Base-by-base conservation (phyloP, 1,140 invertebrate genomes). In the Atta cephalotes region DNA sequence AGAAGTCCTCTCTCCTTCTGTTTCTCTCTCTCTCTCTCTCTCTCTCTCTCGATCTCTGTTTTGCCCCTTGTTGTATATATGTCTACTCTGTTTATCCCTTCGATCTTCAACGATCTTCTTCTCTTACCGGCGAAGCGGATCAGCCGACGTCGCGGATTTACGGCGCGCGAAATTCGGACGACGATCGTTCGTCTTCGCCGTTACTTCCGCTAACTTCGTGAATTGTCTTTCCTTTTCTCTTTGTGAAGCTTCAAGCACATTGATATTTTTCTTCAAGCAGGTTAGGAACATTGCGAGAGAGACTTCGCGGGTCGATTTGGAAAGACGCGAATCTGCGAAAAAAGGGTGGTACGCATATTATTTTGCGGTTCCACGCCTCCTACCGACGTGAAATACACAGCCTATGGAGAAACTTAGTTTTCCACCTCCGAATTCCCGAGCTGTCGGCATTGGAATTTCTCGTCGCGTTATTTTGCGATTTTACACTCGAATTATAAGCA, bases 401-500 rank as follows among this genome's bases (percentile, higher is more conserved):
- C 80, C 80, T 84, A 84, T 76, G 56, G 39, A 45, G 39, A 74
- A 84, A 84, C 70, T 84, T 62, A 63, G 80, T 84, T 76, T 84
- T 21, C 70, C 56, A 12, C 49, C n/a, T 49, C 16, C 25, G 35
- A 76, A 84, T 82, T 82, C 39, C 25, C 68, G 35, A 63, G 79
- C 31, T 72, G 79, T 72, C 56, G 39, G 80, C 80, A 76, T 84
- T 21, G 80, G 70, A 84, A 84, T 84, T 84, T 76, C 68, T 63
- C 68, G 39, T 84, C 45, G 80, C 45, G 80, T 76, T 84, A 84
- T 84, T 84, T 84, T 76, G 56, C 80, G 80, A 84, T 84, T 84
- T 84, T 84, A 84, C 70, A 76, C 80, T 84, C 80, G 80, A 76
- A 84, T 84, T 84, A 84, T 84, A 84, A 84, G 70, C 80, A 84